Evolutionary conservation across 2,797 vertebrate genomes (phyloP), one percentile per base, ranked within the genome.

Genomic region (Odontamblyopus lacepedii): DNA sequence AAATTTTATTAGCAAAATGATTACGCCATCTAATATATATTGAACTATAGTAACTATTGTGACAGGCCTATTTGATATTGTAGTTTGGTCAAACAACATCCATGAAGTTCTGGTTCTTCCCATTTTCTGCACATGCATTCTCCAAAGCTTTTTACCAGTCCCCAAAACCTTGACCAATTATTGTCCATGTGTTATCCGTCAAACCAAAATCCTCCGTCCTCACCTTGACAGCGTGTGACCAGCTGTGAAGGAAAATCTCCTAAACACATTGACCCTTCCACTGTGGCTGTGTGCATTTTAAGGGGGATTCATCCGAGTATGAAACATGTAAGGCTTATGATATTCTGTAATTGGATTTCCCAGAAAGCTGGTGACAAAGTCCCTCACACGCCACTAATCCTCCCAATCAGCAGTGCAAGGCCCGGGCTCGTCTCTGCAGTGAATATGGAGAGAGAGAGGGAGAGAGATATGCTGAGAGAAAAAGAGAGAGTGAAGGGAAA

Each of bases 291-390:
- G 68, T 81, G 86, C 81, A 88, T 90, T 88, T 90, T 86, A 83
- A 84, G 81, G 80, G 78, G 91, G 85, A 89, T 90, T 92, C 88
- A 83, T 85, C 80, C 67, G 81, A 88, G 88, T 91, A 90, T 90
- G 92, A 93, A 92, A 92, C 92, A 92, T 92, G 92, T 92, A 92
- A 85, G 89, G 90, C 90, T 93, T 93, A 92, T 93, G 90, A 93
- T 93, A 93, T 90, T 93, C 88, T 85, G 91, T 95, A 94, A 94
- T 94, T 94, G 94, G 92, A 94, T 95, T 95, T 93, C 89, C 88
- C 87, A 89, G 91, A 92, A 93, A 94, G 92, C 92, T 92, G 91
- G 92, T 93, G 92, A 93, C 93, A 93, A 93, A 93, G 92, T 94
- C 92, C 84, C 90, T 93, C 89, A 88, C 89, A 92, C 91, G 89